Evolutionary conservation across 2,888 invertebrate species (phyloP), one percentile per base, ranked within the genome.

Genomic region (Hoplodrina blanda): DNA sequence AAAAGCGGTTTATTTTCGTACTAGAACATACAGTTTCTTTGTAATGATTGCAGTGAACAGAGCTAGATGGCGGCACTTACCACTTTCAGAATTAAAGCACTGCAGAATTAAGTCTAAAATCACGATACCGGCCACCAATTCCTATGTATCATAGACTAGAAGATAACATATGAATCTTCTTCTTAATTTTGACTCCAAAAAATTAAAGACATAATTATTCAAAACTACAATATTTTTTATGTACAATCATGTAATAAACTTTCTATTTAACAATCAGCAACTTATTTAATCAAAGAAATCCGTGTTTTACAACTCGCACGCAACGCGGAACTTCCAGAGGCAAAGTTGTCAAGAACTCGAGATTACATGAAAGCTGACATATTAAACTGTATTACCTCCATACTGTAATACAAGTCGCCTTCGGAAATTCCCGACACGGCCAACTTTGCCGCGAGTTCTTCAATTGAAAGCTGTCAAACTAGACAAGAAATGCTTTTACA

Each of bases 401-500:
- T 37, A 41, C 46, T 53, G 62, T 68, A 62, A 55, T 19, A 69
- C 50, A 68, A 68, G 78, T 33, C 53, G 65, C 70, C 65, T 82
- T 68, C 65, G 65, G 73, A 78, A 53, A 74, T 82, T 63, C 20
- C 59, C 55, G 55, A 81, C 81, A 73, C 61, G 54, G 49, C 25
- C 1, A 80, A 81, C 79, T 78, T 73, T 25, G 33, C 20, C 6
- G 44, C 15, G 65, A 73, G 80, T 82, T 79, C 78, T 78, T 79
- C 78, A 78, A 78, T 82, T 71, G 70, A 78, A 79, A 72, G 65
- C 78, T 69, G 63, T 69, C 62, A 75, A 76, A 75, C 82, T 56
- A 76, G 73, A 79, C 61, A 53, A 73, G 73, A 76, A 33, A 68
- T 33, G 49, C 56, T 20, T 13, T 8, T 25, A 75, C 67, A 87